A percentile compares a stretch with the other conserved stretches of the same genome.
Conservation (phyloP, 1,140 invertebrate genomes). For the Aplysia californica region DNA sequence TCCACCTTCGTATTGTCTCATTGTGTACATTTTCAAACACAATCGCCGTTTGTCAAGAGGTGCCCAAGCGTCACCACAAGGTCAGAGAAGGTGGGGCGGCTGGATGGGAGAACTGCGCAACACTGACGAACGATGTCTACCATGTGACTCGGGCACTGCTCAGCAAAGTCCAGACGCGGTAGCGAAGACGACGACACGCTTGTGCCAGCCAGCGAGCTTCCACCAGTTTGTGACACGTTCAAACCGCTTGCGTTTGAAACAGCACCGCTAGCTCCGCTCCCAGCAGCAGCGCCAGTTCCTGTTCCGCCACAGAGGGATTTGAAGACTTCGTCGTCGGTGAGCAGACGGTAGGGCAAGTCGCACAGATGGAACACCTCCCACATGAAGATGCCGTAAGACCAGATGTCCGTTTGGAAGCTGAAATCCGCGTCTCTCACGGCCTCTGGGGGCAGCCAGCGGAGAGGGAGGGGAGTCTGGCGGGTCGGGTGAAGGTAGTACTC, state of each 20-base stretch:
- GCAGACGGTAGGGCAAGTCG: conserved; percentile 58
- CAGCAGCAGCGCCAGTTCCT: not conserved
- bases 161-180: conserved; percentile 23
- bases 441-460: conserved; percentile 90
- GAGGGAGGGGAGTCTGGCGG: conserved; percentile 75
- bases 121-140: conserved; percentile 18
- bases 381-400: conserved; percentile 64
- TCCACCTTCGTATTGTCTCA: not conserved
- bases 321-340: conserved; percentile 71
- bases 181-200: not conserved
- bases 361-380: conserved; percentile 65
- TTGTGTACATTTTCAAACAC: not conserved
- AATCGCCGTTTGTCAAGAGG: conserved; percentile 20
- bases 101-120: not conserved
- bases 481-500: conserved; percentile 75
- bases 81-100: conserved; percentile 18
- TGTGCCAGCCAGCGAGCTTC: not conserved
- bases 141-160: conserved; percentile 14
- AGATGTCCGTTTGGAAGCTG: conserved; percentile 64
- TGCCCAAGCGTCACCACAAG: conserved; percentile 18
- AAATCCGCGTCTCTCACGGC: conserved; percentile 73
- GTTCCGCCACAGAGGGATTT: conserved; percentile 66
- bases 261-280: not conserved
- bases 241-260: too few relatives aligned
- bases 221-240: too few relatives aligned